Evolutionary conservation across 2,888 invertebrate species (phyloP).

Genomic region (Lasioglossum villosulum): DNA sequence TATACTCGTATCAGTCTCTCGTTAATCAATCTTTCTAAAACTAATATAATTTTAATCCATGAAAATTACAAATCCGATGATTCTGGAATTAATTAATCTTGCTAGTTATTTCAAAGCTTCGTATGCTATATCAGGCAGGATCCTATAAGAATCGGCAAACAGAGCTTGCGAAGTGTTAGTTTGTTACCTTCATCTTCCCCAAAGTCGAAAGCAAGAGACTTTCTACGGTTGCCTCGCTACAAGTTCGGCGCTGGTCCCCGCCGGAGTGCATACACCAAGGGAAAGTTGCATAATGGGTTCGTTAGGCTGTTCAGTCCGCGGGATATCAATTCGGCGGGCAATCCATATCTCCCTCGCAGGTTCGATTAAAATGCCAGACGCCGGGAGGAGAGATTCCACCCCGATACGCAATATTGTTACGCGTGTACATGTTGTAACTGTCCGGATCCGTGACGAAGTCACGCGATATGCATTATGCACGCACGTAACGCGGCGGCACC

Average conservation of each 20-base stretch:
- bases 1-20: no score
- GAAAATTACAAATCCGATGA: background rate
- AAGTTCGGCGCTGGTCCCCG: background rate
- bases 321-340: constrained; percentile 47
- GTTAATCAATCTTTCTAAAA: background rate
- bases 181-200: background rate
- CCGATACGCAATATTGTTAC: constrained; percentile 74
- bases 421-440: constrained; percentile 75
- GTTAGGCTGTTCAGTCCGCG: constrained; percentile 55
- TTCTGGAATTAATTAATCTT: background rate
- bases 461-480: constrained; percentile 76
- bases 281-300: constrained; percentile 43
- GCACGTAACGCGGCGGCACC: constrained; percentile 66
- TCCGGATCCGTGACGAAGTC: constrained; percentile 75
- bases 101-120: no score
- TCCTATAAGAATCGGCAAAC: background rate
- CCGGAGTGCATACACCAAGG: background rate
- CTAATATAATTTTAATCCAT: background rate
- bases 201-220: background rate
- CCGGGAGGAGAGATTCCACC: constrained; percentile 60
- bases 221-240: background rate
- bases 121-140: no score
- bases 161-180: background rate
- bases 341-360: constrained; percentile 59
- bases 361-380: constrained; percentile 74